Percentiles rank a stretch among this genome's conserved stretches.
phyloP scores from a whole-genome alignment of 1,140 invertebrate species.

The Drosophila parvula region DNA sequence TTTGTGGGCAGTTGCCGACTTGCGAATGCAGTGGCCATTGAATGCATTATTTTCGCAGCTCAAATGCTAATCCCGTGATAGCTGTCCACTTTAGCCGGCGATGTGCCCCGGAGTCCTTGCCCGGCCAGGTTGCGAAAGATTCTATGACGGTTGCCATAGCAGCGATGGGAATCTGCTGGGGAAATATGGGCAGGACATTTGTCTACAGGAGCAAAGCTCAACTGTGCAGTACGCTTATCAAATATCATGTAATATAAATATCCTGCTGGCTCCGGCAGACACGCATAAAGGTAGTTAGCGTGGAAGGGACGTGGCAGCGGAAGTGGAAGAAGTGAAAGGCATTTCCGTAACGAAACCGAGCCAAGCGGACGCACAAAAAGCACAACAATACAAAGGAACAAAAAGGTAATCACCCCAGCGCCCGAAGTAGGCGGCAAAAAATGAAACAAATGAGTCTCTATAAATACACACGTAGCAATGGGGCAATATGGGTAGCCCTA shows the following conservation, averaged over 20 bases:
- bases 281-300: constrained; percentile 78
- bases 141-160: constrained; percentile 11
- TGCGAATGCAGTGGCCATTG: constrained; percentile 32
- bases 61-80: constrained; percentile 16
- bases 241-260: constrained; percentile 69
- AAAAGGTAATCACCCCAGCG: constrained; percentile 73
- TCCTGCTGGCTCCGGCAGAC: constrained; percentile 47
- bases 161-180: constrained; percentile 15
- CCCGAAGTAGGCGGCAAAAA: constrained; percentile 54
- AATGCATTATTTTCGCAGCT: constrained; percentile 44
- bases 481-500: constrained; percentile 10
- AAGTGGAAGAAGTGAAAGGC: constrained; percentile 58
- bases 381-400: constrained; percentile 57
- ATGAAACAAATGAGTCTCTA: constrained; percentile 76
- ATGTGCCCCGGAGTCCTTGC: not conserved
- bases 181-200: constrained; percentile 67
- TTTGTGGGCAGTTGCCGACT: constrained; percentile 14
- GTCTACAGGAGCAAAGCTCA: constrained; percentile 33
- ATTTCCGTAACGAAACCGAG: constrained; percentile 65
- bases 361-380: constrained; percentile 7
- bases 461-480: constrained; percentile 61
- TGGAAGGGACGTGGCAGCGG: constrained; percentile 8
- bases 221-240: constrained; percentile 63
- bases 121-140: no score
- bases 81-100: constrained; percentile 1